Evolutionary conservation across 2,797 vertebrate genomes (phyloP).

Genomic region (Australoheros facetus): DNA sequence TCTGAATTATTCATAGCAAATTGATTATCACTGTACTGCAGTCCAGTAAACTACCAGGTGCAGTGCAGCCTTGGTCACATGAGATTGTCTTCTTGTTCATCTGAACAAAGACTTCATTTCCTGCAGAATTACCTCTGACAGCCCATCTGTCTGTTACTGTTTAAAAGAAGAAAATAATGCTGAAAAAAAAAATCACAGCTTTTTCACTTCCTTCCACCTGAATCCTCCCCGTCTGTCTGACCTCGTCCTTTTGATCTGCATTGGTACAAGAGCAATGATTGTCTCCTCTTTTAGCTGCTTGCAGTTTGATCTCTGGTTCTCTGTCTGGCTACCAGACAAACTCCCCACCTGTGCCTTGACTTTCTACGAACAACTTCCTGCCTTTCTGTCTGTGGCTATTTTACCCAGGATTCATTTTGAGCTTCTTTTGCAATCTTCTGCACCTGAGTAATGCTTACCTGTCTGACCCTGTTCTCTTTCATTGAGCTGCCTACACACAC

Average conservation of each 20-base stretch:
- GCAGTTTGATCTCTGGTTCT: background rate
- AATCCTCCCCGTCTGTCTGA: slow-evolving; percentile 28
- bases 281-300: slow-evolving; percentile 9
- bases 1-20: slow-evolving; percentile 8
- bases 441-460: slow-evolving; percentile 30
- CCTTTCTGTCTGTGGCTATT: slow-evolving; percentile 23
- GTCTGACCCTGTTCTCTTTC: slow-evolving; percentile 29
- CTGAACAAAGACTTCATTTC: background rate
- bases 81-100: background rate
- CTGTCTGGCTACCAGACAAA: background rate
- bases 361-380: background rate
- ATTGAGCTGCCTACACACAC: slow-evolving; percentile 14
- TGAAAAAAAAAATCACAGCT: background rate
- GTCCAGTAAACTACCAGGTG: background rate
- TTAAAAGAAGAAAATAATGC: slow-evolving; percentile 1
- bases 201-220: slow-evolving; percentile 32
- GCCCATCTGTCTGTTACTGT: slow-evolving; percentile 5
- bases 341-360: slow-evolving; percentile 10
- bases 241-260: slow-evolving; percentile 42
- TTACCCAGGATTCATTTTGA: slow-evolving; percentile 30
- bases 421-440: slow-evolving; percentile 5
- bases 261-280: background rate
- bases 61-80: background rate
- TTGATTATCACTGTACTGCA: background rate
- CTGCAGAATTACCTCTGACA: slow-evolving; percentile 10